These are phyloP conservation scores for Cephus runcator DNA, from an alignment of 2,888 invertebrate genomes.

Conservation along the genomic window DNA sequence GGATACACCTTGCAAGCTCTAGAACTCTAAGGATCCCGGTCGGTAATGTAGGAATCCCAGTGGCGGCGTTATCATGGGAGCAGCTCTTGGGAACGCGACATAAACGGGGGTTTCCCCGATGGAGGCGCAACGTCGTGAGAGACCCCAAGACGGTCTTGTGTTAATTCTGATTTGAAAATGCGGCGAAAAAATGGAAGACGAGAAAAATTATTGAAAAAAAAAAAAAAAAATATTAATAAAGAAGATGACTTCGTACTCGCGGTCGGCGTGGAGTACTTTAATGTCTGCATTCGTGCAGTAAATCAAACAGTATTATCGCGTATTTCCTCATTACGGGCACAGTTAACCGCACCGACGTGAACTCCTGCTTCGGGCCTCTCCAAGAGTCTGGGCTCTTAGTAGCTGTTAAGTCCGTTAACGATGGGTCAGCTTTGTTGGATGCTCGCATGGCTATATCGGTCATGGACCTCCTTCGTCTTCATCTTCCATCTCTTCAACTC, in stretches of 20 bases:
- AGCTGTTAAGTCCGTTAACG: conserved; percentile 19
- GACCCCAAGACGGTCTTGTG: neutral
- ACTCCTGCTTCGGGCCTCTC: neutral
- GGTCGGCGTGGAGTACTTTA: conserved; percentile 30
- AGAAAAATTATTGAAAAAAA: neutral
- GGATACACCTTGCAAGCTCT: neutral
- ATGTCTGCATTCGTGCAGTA: conserved; percentile 35
- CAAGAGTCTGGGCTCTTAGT: conserved; percentile 10
- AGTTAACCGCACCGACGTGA: conserved; percentile 25
- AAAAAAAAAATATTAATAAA: neutral
- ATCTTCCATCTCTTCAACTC: neutral
- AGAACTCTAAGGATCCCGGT: neutral
- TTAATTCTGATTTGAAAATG: neutral
- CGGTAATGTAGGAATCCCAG: neutral
- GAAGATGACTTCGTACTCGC: conserved; percentile 7
- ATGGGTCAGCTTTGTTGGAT: conserved; percentile 18
- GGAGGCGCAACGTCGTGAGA: neutral
- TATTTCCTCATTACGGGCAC: conserved; percentile 37
- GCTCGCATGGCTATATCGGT: conserved; percentile 17
- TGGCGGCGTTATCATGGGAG: neutral
- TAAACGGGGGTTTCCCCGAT: neutral
- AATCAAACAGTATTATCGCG: conserved; percentile 38
- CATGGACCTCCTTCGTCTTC: conserved; percentile 16
- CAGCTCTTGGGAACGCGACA: neutral
- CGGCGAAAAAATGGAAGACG: neutral